Evolutionary conservation across 2,797 vertebrate genomes (phyloP), one percentile per base, ranked within the genome.

Genomic region (Argyrosomus regius): DNA sequence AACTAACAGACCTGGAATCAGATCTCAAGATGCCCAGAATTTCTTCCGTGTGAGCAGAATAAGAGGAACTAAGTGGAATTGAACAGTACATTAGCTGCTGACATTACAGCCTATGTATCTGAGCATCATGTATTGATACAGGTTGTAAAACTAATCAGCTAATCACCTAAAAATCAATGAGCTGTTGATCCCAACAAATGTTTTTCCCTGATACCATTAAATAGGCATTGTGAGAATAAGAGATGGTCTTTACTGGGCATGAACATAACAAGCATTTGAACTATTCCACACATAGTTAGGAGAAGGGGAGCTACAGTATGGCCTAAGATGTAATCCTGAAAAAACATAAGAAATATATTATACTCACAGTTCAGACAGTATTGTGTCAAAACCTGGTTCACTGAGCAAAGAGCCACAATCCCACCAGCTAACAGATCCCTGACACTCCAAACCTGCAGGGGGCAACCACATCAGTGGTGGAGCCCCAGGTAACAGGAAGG

Each of bases 91-190:
- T 71, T 45, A 58, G 6, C 59, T 50, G 14, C 22, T 68, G 22
- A 48, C 57, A 22, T 41, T 39, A 20, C 31, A 57, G 14, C 46
- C 35, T n/a, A n/a, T 35, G 18, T 43, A 39, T 24, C 13, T n/a
- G 39, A 59, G 5, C 61, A 60, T 60, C 28, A 54, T 9, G 20
- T 59, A 72, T 61, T 61, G 41, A 72, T 61, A 43, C 12, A 49
- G 14, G 14, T 46, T 67, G 48, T 43, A 18, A 75, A 74, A 53
- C 46, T 64, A 26, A 56, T 60, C 22, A 28, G 35, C 39, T 58
- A 20, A 67, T 68, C 39, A 22, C 13, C 57, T 31, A 43, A 45
- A 22, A 14, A 18, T 46, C 57, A 61, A 35, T 11, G 20, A 53
- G 57, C 39, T 35, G 35, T 54, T 68, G 64, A 68, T 68, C 39